Conservation (phyloP, 2,797 vertebrate genomes). For the Tokudaia muenninki region DNA sequence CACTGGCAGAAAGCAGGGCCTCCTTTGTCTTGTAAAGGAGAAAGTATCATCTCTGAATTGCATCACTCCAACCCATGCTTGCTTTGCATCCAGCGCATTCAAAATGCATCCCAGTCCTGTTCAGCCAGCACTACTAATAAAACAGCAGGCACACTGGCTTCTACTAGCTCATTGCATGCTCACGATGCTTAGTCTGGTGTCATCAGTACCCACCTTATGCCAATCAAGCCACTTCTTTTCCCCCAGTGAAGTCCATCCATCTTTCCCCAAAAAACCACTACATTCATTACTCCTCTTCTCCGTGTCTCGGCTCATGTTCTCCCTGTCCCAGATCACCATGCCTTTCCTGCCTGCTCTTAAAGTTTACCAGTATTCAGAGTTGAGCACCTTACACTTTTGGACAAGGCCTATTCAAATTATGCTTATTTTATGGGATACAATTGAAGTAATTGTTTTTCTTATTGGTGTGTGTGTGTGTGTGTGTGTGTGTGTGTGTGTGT, state of each 20-base stretch:
- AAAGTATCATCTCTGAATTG: background rate
- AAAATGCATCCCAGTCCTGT: background rate
- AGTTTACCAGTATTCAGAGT: background rate
- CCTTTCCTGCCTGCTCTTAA: background rate
- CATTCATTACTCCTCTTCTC: background rate
- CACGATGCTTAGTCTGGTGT: background rate
- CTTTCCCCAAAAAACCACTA: background rate
- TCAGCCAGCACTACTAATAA: background rate
- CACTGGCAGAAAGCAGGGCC: background rate
- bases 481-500: background rate
- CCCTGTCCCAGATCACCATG: background rate
- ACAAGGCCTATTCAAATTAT: background rate
- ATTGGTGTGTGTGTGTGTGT: background rate
- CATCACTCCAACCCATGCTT: background rate
- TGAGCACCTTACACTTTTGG: background rate
- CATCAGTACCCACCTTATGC: background rate
- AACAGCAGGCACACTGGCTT: constrained; percentile 10
- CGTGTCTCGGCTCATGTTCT: background rate
- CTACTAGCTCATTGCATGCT: background rate
- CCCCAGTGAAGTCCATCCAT: background rate
- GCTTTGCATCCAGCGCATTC: background rate
- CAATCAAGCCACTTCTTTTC: background rate
- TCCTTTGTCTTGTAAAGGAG: background rate
- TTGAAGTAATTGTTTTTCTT: background rate
- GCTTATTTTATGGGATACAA: background rate